Evolutionary conservation across 1,140 invertebrate species (phyloP), one percentile per base, ranked within the genome.

Genomic region (Pachypsylla venusta): DNA sequence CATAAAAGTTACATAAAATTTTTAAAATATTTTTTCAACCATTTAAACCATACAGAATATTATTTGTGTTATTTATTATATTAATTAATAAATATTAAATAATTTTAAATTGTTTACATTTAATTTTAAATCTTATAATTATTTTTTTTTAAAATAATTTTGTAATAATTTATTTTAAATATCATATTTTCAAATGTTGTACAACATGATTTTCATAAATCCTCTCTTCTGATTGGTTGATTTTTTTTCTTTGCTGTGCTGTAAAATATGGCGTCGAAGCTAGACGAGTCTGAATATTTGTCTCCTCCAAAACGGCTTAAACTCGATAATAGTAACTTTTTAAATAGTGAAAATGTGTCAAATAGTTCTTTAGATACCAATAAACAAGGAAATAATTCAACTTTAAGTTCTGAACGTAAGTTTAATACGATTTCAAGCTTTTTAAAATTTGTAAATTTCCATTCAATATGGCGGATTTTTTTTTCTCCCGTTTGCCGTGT

Each of bases 251-350:
- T 48, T 48, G 42, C 42, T 48, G 42, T 48, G 42, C 42, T 48
- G 42, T 48, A 48, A 48, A 48, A 48, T n/a, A 57, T 57, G 55
- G 55, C 25, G 55, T 57, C 55, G 55, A 57, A 30, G 16, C 30
- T 20, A 28, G 55, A 57, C 25, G 55, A 57, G 7, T 30, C 30
- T 30, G 55, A 57, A 13, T 57, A 57, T 20, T 57, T 57, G 55
- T 57, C 55, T 57, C 55, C 55, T 28, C 22, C 55, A 26, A 57
- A 57, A 57, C 25, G 55, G 25, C 10, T 57, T 28, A 57, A 57
- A 57, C 55, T 57, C 25, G 55, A 57, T 28, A 57, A 57, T 57
- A 57, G 28, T 57, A 19, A n/a, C n/a, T 48, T 48, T 48, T 48
- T 48, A 48, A 4, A 48, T 22, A 48, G 42, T 48, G 42, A 48